Evolutionary conservation across 2,888 invertebrate genomes (phyloP), one percentile per base, ranked within the genome.

Genomic region (Chrysolina haemoptera): DNA sequence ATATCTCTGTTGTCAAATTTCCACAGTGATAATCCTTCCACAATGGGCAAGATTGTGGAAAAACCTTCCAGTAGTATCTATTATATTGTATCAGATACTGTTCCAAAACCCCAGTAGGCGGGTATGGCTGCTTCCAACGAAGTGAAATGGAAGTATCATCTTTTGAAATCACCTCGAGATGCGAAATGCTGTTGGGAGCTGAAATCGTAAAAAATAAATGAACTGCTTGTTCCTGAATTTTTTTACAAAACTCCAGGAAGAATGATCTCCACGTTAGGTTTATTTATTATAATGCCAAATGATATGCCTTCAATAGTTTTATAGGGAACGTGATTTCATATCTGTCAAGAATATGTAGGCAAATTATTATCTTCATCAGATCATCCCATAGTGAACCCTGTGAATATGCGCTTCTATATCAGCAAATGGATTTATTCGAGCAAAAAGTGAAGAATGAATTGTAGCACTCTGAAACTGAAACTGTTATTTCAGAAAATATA

Each of bases 101-200:
- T 16, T 74, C 55, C 20, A 84, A 68, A 59, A 73, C 75, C 41
- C 85, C 85, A 70, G 81, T 81, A 14, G 84, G 84, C 1, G 85
- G 84, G 79, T 80, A 77, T 5, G 84, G 85, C 59, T 82, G 78
- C 65, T 65, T 64, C 80, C 84, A 84, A 48, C 83, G 76, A 35
- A 85, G 11, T 1, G 80, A 81, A 43, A 85, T 74, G 5, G 71
- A 80, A 40, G 35, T 68, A n/a, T 63, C 40, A 43, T 78, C 79
- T 41, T 75, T 79, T 20, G 83, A 80, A 72, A 65, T 68, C 22
- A 82, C 63, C 18, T 78, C 68, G 10, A 78, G 27, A 14, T 68
- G 43, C 1, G 18, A 43, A 40, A 79, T 62, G 9, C 40, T 1
- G 62, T 69, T 70, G n/a, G 81, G 80, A 68, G 40, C 81, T 81